These are phyloP conservation scores for Tromatobia lineatoria DNA, from an alignment of 2,888 invertebrate species.

Conservation along the genomic window DNA sequence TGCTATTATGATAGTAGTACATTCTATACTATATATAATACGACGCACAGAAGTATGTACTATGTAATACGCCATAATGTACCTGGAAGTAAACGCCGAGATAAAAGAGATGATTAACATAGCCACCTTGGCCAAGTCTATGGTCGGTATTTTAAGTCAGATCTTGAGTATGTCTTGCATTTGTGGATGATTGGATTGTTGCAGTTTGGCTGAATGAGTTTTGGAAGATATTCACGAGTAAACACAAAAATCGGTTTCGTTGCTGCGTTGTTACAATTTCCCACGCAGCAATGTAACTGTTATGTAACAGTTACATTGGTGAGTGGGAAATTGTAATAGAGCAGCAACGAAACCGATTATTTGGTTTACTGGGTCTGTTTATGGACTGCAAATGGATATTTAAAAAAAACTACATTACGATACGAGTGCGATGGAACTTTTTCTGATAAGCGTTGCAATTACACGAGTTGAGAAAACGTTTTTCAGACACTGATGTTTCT, in stretches of 20 bases:
- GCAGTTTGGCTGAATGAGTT: neutral
- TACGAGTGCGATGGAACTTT: too few relatives aligned
- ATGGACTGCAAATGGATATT: neutral
- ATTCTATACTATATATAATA: slow-evolving; percentile 41
- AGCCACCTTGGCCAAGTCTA: slow-evolving; percentile 66
- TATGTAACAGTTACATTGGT: too few relatives aligned
- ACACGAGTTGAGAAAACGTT: too few relatives aligned
- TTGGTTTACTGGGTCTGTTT: too few relatives aligned
- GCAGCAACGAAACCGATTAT: too few relatives aligned
- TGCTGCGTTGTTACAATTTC: too few relatives aligned
- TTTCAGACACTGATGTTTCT: too few relatives aligned
- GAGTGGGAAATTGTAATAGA: too few relatives aligned
- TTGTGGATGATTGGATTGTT: neutral
- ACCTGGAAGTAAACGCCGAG: slow-evolving; percentile 57
- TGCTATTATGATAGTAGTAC: slow-evolving; percentile 44
- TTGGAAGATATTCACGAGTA: neutral
- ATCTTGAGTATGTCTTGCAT: neutral
- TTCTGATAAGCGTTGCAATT: too few relatives aligned
- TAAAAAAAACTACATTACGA: neutral
- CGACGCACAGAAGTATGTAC: slow-evolving; percentile 61
- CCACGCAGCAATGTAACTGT: too few relatives aligned
- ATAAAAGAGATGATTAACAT: slow-evolving; percentile 43
- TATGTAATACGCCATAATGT: slow-evolving; percentile 53
- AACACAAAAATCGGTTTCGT: too few relatives aligned
- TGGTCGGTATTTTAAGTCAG: slow-evolving; percentile 46